Evolutionary conservation across 2,888 invertebrate species (phyloP), one percentile per base, ranked within the genome.

Genomic region (Agriotes lineatus): DNA sequence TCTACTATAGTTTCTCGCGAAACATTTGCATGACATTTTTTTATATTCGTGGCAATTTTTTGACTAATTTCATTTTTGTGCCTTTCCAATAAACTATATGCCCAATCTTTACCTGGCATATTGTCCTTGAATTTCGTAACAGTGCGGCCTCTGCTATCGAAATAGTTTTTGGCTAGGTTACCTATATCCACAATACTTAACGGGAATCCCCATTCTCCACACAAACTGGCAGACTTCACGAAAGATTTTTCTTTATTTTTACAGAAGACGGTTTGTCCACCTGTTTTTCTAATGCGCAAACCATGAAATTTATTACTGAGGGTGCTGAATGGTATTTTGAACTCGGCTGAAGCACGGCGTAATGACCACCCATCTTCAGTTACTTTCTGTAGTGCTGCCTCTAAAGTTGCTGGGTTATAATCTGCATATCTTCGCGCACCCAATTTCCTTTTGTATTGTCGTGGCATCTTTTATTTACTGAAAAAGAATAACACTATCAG

Each of bases 201-300:
- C 14, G 70, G 73, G 70, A 65, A 73, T 30, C 74, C 71, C 74
- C 71, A 75, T 37, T 74, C 70, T 33, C 67, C 64, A 69, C 74
- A 20, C 45, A 44, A 16, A 20, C 33, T 59, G 18, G 45, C 45
- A 44, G 44, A 20, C 33, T 59, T 45, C 10, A 59, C 12, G 14
- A 59, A 18, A 14, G 45, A 14, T 20, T 5, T 59, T 45, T 59
- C 59, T 45, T 59, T 14, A 45, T 45, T 59, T 59, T 25, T 16
- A 20, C n/a, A 12, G 12, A 59, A 59, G 16, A 59, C 44, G 60
- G 73, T 25, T 45, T 59, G 59, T n/a, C 45, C 59, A 6, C 59
- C 59, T 20, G 20, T 20, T 59, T 44, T 45, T 59, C 25, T 45
- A 30, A 44, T 35, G 39, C 22, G 45, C 12, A n/a, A n/a, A 59